Evolutionary conservation across 2,113 vertebrate species (phyloP), one percentile per base, ranked within the genome.

Genomic region (Platichthys stellatus): DNA sequence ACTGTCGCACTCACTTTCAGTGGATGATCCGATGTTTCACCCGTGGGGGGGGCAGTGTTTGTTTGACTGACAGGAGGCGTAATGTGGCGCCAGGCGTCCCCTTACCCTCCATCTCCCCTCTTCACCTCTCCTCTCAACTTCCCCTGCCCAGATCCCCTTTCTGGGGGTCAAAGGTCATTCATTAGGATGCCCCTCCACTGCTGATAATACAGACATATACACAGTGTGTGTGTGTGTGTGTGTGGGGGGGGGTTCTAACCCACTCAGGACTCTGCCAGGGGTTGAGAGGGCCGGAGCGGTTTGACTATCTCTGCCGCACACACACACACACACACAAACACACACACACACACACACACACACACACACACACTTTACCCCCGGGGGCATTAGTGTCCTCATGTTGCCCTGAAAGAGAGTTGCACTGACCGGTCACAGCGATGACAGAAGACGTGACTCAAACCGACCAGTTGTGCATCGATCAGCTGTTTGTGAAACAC

Each of bases 111-210:
- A 26, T 66, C 59, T 87, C 86, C 88, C 85, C 89, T 92, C 74
- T 85, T 90, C 88, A 89, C 88, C 90, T 85, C 89, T 53, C 65
- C 17, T 56, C 80, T 93, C 78, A 89, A 91, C 90, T 92, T 93
- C 90, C 90, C 83, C 75, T 88, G 85, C 81, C 90, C 87, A 53
- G 88, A 88, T 92, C 88, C 72, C 68, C 78, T 90, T 88, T 90
- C 86, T 85, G 60, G 59, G 49, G 80, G 86, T 86, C 86, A 87
- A 40, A 83, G 88, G 77, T 91, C 78, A 69, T 86, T 86, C 87
- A 92, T 90, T 86, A 90, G 74, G 85, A 83, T 85, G 87, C 82
- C 85, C 77, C 83, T 69, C 66, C 56, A 13, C 40, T 66, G 45
- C 80, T 89, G 90, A 90, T 92, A 88, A 75, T 47, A 82, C 81